Conservation (phyloP, 2,888 invertebrate genomes). For the Drosophila percnosoma region DNA sequence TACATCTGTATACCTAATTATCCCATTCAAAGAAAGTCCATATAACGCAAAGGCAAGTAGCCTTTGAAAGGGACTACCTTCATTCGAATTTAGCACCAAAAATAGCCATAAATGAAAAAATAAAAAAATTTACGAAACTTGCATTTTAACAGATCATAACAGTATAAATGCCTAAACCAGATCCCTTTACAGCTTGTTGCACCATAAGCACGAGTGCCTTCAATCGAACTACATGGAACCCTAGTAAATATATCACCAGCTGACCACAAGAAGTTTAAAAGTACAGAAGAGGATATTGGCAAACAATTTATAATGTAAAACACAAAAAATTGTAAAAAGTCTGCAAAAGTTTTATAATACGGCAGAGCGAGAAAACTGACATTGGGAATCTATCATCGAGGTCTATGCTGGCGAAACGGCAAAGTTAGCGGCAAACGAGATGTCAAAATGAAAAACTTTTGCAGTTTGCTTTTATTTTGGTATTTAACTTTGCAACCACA, state of each 20-base stretch:
- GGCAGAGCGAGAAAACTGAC: slow-evolving; percentile 9
- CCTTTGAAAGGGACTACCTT: too few species aligned
- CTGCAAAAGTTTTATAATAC: slow-evolving; percentile 49
- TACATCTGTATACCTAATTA: too few species aligned
- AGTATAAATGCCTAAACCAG: too few species aligned
- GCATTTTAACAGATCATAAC: too few species aligned
- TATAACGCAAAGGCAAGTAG: too few species aligned
- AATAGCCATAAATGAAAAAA: too few species aligned
- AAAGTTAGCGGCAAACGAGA: neutral
- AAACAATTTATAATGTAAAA: slow-evolving; percentile 36
- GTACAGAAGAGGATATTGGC: slow-evolving; percentile 26
- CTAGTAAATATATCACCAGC: slow-evolving; percentile 39
- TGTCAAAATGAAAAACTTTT: slow-evolving; percentile 35
- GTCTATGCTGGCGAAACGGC: neutral
- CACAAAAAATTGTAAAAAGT: slow-evolving; percentile 32
- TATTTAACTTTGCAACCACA: neutral
- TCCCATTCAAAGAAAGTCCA: too few species aligned
- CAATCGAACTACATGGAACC: neutral
- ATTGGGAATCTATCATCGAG: neutral
- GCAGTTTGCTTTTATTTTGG: slow-evolving; percentile 13
- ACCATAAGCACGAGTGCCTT: too few species aligned
- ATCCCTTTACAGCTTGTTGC: too few species aligned
- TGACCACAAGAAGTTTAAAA: slow-evolving; percentile 53
- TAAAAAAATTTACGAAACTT: too few species aligned
- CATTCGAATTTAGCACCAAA: too few species aligned